Base-by-base conservation (phyloP, 1,140 invertebrate genomes). In the Marisa cornuarietis region DNA sequence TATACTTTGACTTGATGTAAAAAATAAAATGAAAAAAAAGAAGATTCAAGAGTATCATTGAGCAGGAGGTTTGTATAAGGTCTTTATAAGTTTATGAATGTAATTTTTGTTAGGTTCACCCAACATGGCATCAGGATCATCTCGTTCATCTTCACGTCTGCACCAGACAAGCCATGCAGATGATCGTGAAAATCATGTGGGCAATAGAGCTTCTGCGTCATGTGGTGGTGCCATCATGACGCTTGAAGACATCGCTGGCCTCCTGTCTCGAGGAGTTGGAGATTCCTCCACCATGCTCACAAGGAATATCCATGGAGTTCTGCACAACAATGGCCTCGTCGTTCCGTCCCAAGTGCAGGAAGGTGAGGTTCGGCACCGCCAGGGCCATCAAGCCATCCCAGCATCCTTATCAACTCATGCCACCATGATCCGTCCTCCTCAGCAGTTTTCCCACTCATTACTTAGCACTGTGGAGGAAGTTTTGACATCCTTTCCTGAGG, bases 291-390 rank as follows among this genome's bases (percentile, higher is more conserved):
- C 76, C 0, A 18, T 5, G 0, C 18, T 77, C 63, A 31, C 63
- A 8, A 42, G 49, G 42, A 54, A 14, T n/a, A 51, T 77, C 9
- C 76, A 77, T 49, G 76, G 75, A 3, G 76, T 77, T 14, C 42
- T 63, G 61, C 76, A 77, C 76, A 66, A 54, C 51, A 51, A 42
- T 18, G 76, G 76, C 10, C 65, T 77, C 62, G 63, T 77, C 10
- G 51, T 69, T 22, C 63, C 69, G 52, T n/a, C 71, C 6, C 42
- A 51, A n/a, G 3, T 14, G 22, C 22, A 68, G 11, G 26, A 18
- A n/a, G 13, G 26, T 16, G n/a, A 68, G 11, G 22, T 22, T 1
- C 22, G 26, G 26, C 65, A 14, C 6, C 26, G 11, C 13, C 65
- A 68, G 65, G n/a, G 26, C 22, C 65, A 11, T 11, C 54, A 58